These are phyloP conservation scores for Schizotus pectinicornis DNA, from an alignment of 2,888 invertebrate genomes.

Conservation along the genomic window DNA sequence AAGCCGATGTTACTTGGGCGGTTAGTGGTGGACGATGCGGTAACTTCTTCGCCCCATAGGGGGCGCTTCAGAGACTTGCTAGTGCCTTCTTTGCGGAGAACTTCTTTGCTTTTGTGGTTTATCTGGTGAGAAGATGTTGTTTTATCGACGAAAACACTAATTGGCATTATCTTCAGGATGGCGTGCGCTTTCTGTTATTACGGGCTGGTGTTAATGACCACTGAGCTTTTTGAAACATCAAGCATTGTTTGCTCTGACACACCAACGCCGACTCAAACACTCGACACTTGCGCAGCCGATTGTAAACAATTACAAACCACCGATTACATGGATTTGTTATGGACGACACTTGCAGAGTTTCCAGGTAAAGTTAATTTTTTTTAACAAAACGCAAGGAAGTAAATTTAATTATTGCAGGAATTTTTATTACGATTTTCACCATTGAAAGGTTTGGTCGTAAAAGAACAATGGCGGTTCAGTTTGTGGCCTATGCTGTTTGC, in stretches of 20 bases:
- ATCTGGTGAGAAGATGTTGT: conserved; percentile 73
- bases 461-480: conserved; percentile 93
- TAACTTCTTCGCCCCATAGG: conserved; percentile 65
- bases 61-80: conserved; percentile 75
- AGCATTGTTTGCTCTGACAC: conserved; percentile 56
- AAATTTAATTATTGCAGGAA: conserved; percentile 63
- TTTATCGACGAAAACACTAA: background rate
- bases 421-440: conserved; percentile 86
- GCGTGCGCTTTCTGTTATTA: conserved; percentile 95
- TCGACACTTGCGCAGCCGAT: conserved; percentile 68
- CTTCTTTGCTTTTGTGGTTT: conserved; percentile 89
- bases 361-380: conserved; percentile 66
- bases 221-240: conserved; percentile 82
- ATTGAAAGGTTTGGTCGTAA: conserved; percentile 91
- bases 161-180: conserved; percentile 67
- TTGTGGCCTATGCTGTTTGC: conserved; percentile 81
- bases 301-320: conserved; percentile 78
- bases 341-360: conserved; percentile 95
- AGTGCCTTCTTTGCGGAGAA: conserved; percentile 79
- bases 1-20: conserved; percentile 87
- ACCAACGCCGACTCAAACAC: conserved; percentile 46
- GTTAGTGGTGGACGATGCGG: conserved; percentile 78
- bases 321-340: conserved; percentile 90
- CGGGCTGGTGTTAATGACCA: conserved; percentile 92
- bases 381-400: conserved; percentile 9